Percentiles rank a stretch among this genome's conserved stretches.
Evolutionary conservation across 1,140 invertebrate species (phyloP).

Genomic region (Dryas iulia): DNA sequence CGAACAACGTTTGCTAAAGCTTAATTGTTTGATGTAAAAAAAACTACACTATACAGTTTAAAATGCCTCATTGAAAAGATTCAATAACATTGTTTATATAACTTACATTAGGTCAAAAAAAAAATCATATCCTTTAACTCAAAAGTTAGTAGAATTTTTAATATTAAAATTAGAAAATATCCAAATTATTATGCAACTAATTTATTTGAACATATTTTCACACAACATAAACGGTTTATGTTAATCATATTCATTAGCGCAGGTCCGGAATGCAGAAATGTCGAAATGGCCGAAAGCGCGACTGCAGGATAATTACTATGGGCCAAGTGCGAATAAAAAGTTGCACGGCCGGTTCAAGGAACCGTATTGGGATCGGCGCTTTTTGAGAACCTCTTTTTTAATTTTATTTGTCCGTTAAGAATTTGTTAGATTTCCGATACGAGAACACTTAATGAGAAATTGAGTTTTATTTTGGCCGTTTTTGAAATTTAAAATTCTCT

Average conservation of each 20-base stretch:
- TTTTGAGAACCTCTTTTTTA: conserved; percentile 14
- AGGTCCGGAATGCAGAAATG: conserved; percentile 18
- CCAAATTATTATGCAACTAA: not conserved
- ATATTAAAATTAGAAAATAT: no score
- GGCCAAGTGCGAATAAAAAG: conserved; percentile 30
- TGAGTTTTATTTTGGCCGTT: not conserved
- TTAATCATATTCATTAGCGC: conserved; percentile 38
- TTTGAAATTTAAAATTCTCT: not conserved
- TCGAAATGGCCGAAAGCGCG: conserved; percentile 36
- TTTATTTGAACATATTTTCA: not conserved
- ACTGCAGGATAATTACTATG: conserved; percentile 33
- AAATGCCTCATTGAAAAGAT: no score
- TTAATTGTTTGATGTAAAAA: not conserved
- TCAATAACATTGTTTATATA: not conserved
- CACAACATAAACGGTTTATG: conserved; percentile 25
- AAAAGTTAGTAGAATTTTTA: no score
- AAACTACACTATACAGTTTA: not conserved
- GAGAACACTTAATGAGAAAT: not conserved
- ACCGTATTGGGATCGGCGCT: conserved; percentile 28
- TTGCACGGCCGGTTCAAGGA: conserved; percentile 31
- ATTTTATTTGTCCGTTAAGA: conserved; percentile 19
- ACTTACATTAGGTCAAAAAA: not conserved
- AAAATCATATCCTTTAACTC: no score
- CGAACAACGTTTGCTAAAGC: conserved; percentile 12
- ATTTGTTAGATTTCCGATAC: conserved; percentile 20